Conservation (phyloP, 2,888 invertebrate genomes). For the Lycophotia porphyrea region DNA sequence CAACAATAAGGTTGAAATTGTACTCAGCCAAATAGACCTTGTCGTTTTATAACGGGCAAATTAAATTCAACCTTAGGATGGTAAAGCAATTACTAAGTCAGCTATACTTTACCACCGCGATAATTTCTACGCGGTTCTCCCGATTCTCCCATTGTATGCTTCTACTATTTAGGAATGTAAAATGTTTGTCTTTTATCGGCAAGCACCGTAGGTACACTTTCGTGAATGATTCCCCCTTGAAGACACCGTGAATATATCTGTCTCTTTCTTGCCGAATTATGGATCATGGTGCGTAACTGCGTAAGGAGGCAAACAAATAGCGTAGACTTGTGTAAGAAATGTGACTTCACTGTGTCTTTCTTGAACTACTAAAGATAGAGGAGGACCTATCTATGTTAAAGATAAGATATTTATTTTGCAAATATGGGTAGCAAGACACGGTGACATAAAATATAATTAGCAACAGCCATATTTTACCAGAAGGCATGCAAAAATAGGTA, state of each 20-base stretch:
- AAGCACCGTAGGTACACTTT: slow-evolving; percentile 9
- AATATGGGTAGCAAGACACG: too few species aligned
- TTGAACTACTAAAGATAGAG: background rate
- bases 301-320: background rate
- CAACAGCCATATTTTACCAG: too few species aligned
- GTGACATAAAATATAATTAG: too few species aligned
- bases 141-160: background rate
- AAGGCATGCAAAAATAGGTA: too few species aligned
- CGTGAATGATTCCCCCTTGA: slow-evolving; percentile 4
- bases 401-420: too few species aligned
- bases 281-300: slow-evolving; percentile 7
- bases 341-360: background rate
- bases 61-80: background rate
- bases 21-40: background rate
- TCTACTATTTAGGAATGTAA: background rate
- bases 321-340: slow-evolving; percentile 1
- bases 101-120: background rate
- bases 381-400: background rate
- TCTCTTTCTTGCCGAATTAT: slow-evolving; percentile 35
- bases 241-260: background rate
- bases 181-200: background rate
- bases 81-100: slow-evolving; percentile 1
- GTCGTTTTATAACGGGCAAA: background rate
- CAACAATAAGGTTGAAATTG: background rate
- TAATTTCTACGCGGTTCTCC: background rate